A percentile compares a stretch with the other conserved stretches of the same genome.
Evolutionary conservation across 2,113 vertebrate species (phyloP).

Genomic region (Aegypius monachus): DNA sequence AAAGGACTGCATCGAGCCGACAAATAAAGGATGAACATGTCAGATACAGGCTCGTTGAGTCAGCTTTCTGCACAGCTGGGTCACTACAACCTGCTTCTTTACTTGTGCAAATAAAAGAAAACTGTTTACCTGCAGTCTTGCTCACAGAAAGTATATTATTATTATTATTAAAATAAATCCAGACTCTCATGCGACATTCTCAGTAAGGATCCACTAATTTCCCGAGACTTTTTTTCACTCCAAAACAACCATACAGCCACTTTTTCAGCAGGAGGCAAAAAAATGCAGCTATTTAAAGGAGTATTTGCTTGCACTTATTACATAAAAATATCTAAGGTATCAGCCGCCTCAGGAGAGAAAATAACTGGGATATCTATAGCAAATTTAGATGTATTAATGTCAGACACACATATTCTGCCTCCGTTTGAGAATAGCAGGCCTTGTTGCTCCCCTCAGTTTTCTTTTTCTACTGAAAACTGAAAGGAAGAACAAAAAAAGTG

Average conservation of each 20-base stretch:
- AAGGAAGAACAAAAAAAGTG: not conserved
- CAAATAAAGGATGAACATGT: not conserved
- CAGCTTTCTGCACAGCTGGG: not conserved
- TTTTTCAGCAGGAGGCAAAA: conserved; percentile 6
- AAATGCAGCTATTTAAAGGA: not conserved
- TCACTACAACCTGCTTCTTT: not conserved
- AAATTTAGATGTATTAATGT: not conserved
- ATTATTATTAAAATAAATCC: not conserved
- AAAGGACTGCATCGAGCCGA: not conserved
- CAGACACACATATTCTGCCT: not conserved
- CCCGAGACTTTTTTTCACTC: not conserved
- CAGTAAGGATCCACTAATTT: not conserved
- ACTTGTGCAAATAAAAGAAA: not conserved
- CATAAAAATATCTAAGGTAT: not conserved
- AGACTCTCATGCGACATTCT: not conserved
- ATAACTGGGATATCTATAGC: not conserved
- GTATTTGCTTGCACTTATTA: not conserved
- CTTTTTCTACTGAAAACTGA: not conserved
- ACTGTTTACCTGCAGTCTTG: not conserved
- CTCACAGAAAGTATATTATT: not conserved
- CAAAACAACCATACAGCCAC: not conserved
- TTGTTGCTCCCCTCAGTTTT: not conserved
- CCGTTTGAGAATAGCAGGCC: not conserved
- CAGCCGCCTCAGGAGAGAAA: not conserved
- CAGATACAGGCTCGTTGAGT: not conserved